phyloP scores from a whole-genome alignment of 2,797 vertebrate genomes.

The Dendrocincla tyrannina region DNA sequence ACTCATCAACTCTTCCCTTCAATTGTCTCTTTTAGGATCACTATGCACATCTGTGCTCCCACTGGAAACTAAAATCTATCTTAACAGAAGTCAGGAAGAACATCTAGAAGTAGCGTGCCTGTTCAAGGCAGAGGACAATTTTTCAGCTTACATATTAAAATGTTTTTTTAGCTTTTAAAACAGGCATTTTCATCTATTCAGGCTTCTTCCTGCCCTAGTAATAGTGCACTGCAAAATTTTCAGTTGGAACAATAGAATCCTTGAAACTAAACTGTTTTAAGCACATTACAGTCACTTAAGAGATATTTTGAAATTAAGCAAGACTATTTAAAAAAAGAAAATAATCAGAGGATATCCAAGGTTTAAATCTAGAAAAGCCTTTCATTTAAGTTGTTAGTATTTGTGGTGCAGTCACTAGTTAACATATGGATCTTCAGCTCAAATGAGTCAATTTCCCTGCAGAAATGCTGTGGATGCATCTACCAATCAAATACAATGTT shows the following conservation, averaged over 20 bases:
- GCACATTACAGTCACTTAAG: neutral
- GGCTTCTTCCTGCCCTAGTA: neutral
- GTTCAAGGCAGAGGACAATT: neutral
- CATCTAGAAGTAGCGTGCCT: neutral
- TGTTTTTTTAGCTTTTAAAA: neutral
- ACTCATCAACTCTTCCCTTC: neutral
- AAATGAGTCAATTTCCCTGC: conserved; percentile 61
- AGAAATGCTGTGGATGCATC: conserved; percentile 65
- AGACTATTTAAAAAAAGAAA: neutral
- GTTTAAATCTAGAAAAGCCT: conserved; percentile 31
- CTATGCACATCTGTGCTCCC: neutral
- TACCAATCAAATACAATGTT: conserved; percentile 66
- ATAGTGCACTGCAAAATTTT: neutral
- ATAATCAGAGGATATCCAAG: neutral
- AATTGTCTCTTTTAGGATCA: neutral
- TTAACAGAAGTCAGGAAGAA: neutral
- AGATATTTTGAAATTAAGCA: conserved; percentile 16
- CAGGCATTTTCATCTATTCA: neutral
- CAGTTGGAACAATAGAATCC: neutral
- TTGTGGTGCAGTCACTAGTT: conserved; percentile 29
- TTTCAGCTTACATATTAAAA: neutral
- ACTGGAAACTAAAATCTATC: neutral
- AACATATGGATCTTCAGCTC: conserved; percentile 65
- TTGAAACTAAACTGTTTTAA: neutral
- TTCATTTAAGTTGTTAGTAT: conserved; percentile 52